Evolutionary conservation across 2,888 invertebrate genomes (phyloP).

Genomic region (Sinelater perroti): DNA sequence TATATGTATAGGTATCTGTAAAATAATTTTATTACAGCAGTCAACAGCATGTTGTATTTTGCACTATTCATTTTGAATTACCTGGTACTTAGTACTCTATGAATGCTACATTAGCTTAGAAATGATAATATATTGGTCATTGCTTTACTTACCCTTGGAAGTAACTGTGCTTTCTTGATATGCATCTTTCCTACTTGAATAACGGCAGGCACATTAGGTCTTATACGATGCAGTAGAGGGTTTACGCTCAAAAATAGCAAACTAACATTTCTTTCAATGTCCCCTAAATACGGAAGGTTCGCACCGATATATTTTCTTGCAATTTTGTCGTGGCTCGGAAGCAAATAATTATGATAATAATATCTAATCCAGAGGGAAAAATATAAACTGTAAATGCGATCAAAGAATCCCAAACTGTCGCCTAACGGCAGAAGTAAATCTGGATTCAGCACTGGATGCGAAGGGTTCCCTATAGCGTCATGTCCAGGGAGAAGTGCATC

Average conservation of each 20-base stretch:
- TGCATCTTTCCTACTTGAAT: slow-evolving; percentile 51
- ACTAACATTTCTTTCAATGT: slow-evolving; percentile 52
- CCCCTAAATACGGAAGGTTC: slow-evolving; percentile 51
- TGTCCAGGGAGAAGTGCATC: slow-evolving; percentile 46
- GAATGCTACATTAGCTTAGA: no score
- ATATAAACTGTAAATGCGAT: slow-evolving; percentile 49
- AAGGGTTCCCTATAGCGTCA: slow-evolving; percentile 47
- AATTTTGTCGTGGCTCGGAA: slow-evolving; percentile 47
- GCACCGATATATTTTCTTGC: slow-evolving; percentile 52
- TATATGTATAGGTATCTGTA: no score
- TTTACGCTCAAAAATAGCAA: slow-evolving; percentile 53
- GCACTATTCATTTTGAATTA: no score
- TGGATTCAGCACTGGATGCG: slow-evolving; percentile 48
- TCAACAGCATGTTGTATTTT: no score
- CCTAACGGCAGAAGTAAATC: slow-evolving; percentile 49
- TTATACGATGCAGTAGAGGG: slow-evolving; percentile 49
- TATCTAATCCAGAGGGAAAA: slow-evolving; percentile 47
- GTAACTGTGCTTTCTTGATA: slow-evolving; percentile 45
- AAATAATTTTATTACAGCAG: no score
- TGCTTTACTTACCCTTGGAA: slow-evolving; percentile 52
- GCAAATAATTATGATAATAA: slow-evolving; percentile 43
- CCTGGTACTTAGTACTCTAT: no score
- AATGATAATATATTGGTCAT: no score
- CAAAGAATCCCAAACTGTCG: slow-evolving; percentile 60
- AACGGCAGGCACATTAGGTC: slow-evolving; percentile 52